Evolutionary conservation across 2,797 vertebrate genomes (phyloP), one percentile per base, ranked within the genome.

Genomic region (Hephaestus fuliginosus): DNA sequence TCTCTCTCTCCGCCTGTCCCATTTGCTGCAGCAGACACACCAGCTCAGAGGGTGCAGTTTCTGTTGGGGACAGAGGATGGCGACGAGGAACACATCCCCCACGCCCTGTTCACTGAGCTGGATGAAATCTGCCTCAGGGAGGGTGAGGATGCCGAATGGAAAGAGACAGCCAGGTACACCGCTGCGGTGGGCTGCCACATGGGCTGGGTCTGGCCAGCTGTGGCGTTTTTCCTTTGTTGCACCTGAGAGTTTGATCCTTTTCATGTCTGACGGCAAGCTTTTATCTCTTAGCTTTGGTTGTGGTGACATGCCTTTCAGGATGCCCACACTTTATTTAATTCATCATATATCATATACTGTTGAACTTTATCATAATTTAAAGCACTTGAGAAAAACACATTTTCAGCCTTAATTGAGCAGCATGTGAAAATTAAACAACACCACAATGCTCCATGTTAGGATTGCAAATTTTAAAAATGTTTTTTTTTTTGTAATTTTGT

Each of bases 1-100:
- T 7, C 44, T 25, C 1, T 3, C 13, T 52, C 15, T 44, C 33
- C 33, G 7, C 48, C 8, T 73, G 18, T 74, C 48, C 73, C 20
- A 14, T 41, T 63, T 46, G 36, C 65, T 76, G 57, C 86, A 95
- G 79, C 85, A 96, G 97, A 99, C 92, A 99, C 98, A 1, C 98
- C 98, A 12, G 98, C 98, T 65, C 98, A 99, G 92, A 95, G 98
- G 86, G 98, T 99, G 64, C 98, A 99, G 92, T 99, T 99, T 92
- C 96, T 99, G 92, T 94, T 99, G 90, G 98, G 98, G 86, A 99
- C 97, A 57, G 98, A 99, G 90, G 98, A 99, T 83, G 98, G 96
- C 68, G 98, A 99, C 0, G 98, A 99, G 86, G 97, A 99, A 41
- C 98, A 99, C 94, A 98, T 99, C 91, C 98, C 98, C 78, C 98